Evolutionary conservation across 2,797 vertebrate genomes (phyloP), one percentile per base, ranked within the genome.

Genomic region (Erithacus rubecula): DNA sequence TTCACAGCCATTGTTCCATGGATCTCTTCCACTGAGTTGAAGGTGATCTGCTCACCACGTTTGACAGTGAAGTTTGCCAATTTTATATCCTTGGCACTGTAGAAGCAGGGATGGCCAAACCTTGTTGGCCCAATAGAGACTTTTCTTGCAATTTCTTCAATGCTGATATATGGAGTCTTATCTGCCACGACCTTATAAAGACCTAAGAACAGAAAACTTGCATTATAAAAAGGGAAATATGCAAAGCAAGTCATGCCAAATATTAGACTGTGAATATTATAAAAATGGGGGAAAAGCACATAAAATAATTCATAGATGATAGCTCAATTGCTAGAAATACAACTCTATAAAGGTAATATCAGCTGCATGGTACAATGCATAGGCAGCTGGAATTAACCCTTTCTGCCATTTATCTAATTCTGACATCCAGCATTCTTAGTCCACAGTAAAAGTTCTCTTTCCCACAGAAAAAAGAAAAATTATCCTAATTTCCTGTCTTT

Each of bases 181-280:
- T 99, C 98, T 71, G 97, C 93, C 84, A 98, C 67, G 56, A 98
- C 91, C 88, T 97, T 98, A 90, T 98, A 99, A 83, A 99, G 97
- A 94, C 98, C 98, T 99, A 96, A 75, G 47, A 94, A 93, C 17
- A 96, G 63, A 94, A 96, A 94, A 79, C 6, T 11, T 87, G 10
- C 24, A 52, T 97, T 97, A 96, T 59, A 60, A 68, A 89, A 83
- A 68, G 6, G 26, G 9, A 41, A 82, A 51, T 37, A 39, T 4
- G 20, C 16, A 41, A 63, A 83, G 23, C 5, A 89, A 74, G 5
- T n/a, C 4, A 53, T 46, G 7, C 2, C 21, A 88, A 67, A 87
- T 75, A 83, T 93, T 76, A 81, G 29, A 51, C 11, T 24, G 6
- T 18, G 27, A 83, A 56, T 43, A 3, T 19, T 65, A 46, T 21